Evolutionary conservation across 1,140 invertebrate genomes (phyloP), one percentile per base, ranked within the genome.

Genomic region (Lethocerus indicus): DNA sequence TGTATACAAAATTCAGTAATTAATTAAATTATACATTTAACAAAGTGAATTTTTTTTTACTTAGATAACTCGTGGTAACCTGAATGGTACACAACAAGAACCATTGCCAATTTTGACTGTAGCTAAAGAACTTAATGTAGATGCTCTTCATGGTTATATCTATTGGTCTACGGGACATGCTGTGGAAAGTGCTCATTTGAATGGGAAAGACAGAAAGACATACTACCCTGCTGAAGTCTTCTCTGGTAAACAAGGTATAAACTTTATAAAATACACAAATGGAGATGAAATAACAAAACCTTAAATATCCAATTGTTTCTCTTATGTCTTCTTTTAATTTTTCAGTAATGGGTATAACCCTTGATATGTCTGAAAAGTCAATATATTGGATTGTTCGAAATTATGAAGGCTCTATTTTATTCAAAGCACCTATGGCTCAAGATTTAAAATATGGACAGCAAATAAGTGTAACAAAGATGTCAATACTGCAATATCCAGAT

Each of bases 161-260:
- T 90, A 92, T 59, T 95, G 88, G 81, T 83, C 83, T 7, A 93
- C 88, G 0, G 76, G 76, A 0, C 77, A 85, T 53, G 78, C 81
- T 0, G 73, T 95, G 0, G 82, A 87, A 65, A 78, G 80, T 28
- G 75, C 83, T 0, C 68, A 76, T 36, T 65, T 90, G 0, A 88
- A 87, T 64, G 88, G 84, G 0, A 78, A 78, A 54, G 75, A 85
- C 48, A 73, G 75, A 55, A 69, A 75, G 39, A 71, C 74, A 29
- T 83, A 87, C 60, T 81, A 83, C 63, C 72, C 73, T 40, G 74
- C 80, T 32, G 75, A 79, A 54, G 69, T 81, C 37, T 87, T 87
- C 62, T 78, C 78, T 56, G 83, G 82, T 1, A 83, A 81, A 62
- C 78, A 83, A 72, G 74, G 75, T 78, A 64, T 58, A 14, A 24